Conservation (phyloP, 1,140 invertebrate genomes). For the Rhynchophorus ferrugineus region DNA sequence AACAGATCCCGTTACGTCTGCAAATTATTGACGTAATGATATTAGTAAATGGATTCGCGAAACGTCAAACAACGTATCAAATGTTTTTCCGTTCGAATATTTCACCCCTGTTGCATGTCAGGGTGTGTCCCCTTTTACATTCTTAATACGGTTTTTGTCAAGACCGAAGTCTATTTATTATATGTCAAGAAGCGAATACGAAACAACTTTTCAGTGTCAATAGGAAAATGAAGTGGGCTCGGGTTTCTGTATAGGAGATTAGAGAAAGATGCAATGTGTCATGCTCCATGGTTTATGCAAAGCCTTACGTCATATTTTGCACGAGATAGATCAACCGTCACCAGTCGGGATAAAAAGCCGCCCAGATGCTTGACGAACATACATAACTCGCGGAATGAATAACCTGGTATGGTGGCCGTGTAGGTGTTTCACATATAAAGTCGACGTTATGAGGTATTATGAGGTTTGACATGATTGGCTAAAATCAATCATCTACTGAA, state of each 20-base stretch:
- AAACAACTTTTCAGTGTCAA: conserved; percentile 21
- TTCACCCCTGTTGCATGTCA: conserved; percentile 16
- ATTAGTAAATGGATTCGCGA: background rate
- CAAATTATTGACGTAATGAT: background rate
- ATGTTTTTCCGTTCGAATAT: conserved; percentile 8
- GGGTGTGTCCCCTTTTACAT: conserved; percentile 2
- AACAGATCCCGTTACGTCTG: too few relatives aligned
- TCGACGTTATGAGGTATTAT: too few relatives aligned
- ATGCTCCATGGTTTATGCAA: conserved; percentile 8
- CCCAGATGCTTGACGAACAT: too few relatives aligned
- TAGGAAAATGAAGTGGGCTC: conserved; percentile 19
- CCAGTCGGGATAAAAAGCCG: too few relatives aligned
- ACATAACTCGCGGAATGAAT: too few relatives aligned
- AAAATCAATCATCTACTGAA: too few relatives aligned
- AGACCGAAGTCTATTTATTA: conserved; percentile 22
- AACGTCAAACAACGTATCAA: conserved; percentile 7
- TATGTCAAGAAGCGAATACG: conserved; percentile 16
- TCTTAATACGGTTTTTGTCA: conserved; percentile 22
- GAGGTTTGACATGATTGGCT: too few relatives aligned
- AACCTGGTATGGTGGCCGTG: too few relatives aligned
- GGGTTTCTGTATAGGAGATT: conserved; percentile 8
- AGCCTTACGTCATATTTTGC: conserved; percentile 11
- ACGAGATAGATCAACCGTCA: background rate
- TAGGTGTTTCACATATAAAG: too few relatives aligned
- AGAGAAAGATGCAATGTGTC: conserved; percentile 17